Percentiles rank a stretch among this genome's conserved stretches.
These are phyloP conservation scores for Auanema freiburgensis DNA, from an alignment of 2,888 invertebrate species.

Conservation along the genomic window DNA sequence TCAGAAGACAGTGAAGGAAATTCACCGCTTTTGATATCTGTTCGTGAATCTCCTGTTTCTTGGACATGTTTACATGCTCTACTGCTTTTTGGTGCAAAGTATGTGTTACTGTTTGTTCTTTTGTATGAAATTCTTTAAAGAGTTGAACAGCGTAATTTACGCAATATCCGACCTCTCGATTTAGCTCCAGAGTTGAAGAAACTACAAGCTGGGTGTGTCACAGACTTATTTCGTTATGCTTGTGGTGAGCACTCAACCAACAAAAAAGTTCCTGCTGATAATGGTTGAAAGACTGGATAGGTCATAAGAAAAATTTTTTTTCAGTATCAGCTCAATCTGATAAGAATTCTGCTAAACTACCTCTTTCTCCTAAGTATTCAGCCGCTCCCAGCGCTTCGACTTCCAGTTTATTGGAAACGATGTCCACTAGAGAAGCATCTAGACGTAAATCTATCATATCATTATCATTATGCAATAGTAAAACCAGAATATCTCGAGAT, in stretches of 20 bases:
- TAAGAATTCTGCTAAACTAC: conserved; percentile 50
- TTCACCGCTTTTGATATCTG: conserved; percentile 71
- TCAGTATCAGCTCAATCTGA: conserved; percentile 50
- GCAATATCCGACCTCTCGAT: conserved; percentile 69
- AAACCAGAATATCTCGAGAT: conserved; percentile 38
- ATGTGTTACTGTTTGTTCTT: not conserved
- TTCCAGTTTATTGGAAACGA: conserved; percentile 57
- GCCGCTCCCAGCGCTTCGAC: conserved; percentile 61
- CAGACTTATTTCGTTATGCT: conserved; percentile 54
- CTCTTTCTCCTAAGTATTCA: conserved; percentile 63
- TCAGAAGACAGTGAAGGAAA: conserved; percentile 69
- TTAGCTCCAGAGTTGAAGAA: conserved; percentile 69
- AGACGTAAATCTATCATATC: conserved; percentile 60
- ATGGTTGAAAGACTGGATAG: conserved; percentile 28
- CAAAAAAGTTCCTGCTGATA: conserved; percentile 52
- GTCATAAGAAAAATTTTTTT: conserved; percentile 8
- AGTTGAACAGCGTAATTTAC: conserved; percentile 66
- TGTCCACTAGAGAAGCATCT: conserved; percentile 47
- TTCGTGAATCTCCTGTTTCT: conserved; percentile 69
- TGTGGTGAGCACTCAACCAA: conserved; percentile 25
- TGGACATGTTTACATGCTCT: conserved; percentile 66
- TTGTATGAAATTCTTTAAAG: conserved; percentile 43
- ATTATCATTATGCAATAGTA: conserved; percentile 52
- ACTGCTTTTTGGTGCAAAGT: conserved; percentile 62
- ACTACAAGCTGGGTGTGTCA: conserved; percentile 68